Base-by-base conservation (phyloP, 2,797 vertebrate species). In the Sciaenops ocellatus region DNA sequence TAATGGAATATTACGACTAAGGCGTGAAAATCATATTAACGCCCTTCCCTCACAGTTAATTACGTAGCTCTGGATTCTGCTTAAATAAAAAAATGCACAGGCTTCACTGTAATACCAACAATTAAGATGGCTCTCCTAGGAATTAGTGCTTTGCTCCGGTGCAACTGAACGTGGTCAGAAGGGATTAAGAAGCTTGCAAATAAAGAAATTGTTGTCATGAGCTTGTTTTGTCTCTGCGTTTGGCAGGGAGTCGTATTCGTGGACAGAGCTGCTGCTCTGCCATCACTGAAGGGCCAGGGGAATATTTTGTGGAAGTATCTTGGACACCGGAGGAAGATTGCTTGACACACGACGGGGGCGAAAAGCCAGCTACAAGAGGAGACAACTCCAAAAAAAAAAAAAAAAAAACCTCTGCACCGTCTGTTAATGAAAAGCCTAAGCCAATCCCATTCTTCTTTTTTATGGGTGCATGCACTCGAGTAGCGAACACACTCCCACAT, bases 391-490 rank as follows among this genome's bases (percentile, higher is more conserved):
- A 57, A 71, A 55, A 17, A 30, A 30, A 38, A 38, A 38, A 38
- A 38, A 34, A 9, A 34, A 34, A 34, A 34, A 5, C 30, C 46
- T 48, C 47, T 54, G 50, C 54, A 61, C 73, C 61, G 18, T 78
- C 75, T 83, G 74, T 67, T 54, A 42, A 61, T 78, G 18, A 28
- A 79, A 75, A 57, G 17, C 15, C 60, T 30, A 12, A 60, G 73
- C 78, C 62, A 73, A 73, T 47, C 30, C 15, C 47, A 67, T 76
- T 69, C 18, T 52, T 47, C 69, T 55, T 38, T 50, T 54, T 73
- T 57, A 10, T 18, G 13, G 52, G 26, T 47, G 22, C 28, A 20
- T 44, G 57, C 55, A 41, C 51, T 42, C 68, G n/a, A 67, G 78
- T 28, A 28, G 62, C 0, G 24, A 28, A 22, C 30, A 41, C 47